Evolutionary conservation across 2,797 vertebrate species (phyloP).

Genomic region (Podarcis siculus): DNA sequence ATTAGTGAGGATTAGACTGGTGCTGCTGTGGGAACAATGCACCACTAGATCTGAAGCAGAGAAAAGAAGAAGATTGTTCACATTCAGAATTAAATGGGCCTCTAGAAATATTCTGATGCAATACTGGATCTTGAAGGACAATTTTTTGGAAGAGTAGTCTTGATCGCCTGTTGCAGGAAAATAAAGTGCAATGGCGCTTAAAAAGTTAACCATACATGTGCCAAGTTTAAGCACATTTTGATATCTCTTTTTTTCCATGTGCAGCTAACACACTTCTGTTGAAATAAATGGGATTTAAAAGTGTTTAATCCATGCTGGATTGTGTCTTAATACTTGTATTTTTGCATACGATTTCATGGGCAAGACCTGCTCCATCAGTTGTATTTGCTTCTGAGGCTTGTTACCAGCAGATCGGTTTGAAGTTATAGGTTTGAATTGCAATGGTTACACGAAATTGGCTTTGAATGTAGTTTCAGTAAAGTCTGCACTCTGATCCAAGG

Average conservation of each 20-base stretch:
- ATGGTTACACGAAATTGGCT: background rate
- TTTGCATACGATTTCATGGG: background rate
- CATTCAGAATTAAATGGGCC: background rate
- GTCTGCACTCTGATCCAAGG: background rate
- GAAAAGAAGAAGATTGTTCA: background rate
- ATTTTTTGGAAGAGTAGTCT: background rate
- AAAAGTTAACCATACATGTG: background rate
- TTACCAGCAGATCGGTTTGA: background rate
- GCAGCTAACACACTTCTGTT: background rate
- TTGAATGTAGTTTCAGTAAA: background rate
- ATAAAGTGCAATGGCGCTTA: background rate
- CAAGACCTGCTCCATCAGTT: background rate
- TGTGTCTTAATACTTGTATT: background rate
- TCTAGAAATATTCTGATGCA: background rate
- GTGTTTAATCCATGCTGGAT: background rate
- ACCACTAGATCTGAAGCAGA: background rate
- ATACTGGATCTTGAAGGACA: background rate
- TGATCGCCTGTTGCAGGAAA: background rate
- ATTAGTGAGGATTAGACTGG: slow-evolving; percentile 13
- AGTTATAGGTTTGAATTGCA: background rate
- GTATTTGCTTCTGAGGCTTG: background rate
- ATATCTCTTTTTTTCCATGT: background rate
- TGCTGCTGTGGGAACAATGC: background rate
- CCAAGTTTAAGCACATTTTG: background rate
- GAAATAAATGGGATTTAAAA: background rate